Percentiles rank a stretch among this genome's conserved stretches.
phyloP scores from a whole-genome alignment of 2,888 invertebrate species.

The Ophioninae sp. region DNA sequence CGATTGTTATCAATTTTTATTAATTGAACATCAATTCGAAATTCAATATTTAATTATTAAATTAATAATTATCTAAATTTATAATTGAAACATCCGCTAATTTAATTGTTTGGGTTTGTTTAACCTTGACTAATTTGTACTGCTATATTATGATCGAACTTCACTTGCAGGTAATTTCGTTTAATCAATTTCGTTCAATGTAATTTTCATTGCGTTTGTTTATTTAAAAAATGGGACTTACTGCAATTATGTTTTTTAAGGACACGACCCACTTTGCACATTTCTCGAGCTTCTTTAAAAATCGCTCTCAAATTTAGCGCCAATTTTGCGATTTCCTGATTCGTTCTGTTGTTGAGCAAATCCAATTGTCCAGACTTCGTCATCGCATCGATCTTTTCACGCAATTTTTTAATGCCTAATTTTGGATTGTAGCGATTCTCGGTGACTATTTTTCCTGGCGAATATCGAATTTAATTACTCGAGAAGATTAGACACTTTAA shows the following conservation, averaged over 20 bases:
- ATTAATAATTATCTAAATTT: too few species aligned
- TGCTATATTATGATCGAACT: too few species aligned
- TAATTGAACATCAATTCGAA: too few species aligned
- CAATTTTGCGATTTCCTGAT: conserved; percentile 71
- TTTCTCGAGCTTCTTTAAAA: conserved; percentile 69
- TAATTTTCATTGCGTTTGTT: background rate
- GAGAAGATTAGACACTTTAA: too few species aligned
- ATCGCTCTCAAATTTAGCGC: conserved; percentile 72
- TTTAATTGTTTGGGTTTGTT: too few species aligned
- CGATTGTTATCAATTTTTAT: too few species aligned
- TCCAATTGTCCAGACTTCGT: conserved; percentile 68
- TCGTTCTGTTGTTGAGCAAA: conserved; percentile 70
- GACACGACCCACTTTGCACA: conserved; percentile 83
- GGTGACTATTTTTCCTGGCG: conserved; percentile 73
- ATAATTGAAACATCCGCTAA: too few species aligned
- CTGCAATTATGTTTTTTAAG: conserved; percentile 83
- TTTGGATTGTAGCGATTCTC: conserved; percentile 72
- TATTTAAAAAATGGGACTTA: conserved; percentile 68
- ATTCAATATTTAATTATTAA: too few species aligned
- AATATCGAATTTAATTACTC: background rate
- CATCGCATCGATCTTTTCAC: conserved; percentile 69
- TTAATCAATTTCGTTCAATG: too few species aligned
- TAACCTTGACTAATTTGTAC: too few species aligned
- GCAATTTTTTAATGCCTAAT: conserved; percentile 69
- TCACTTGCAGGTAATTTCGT: too few species aligned